Evolutionary conservation across 1,140 invertebrate species (phyloP).

Genomic region (Paralvinella palmiformis): DNA sequence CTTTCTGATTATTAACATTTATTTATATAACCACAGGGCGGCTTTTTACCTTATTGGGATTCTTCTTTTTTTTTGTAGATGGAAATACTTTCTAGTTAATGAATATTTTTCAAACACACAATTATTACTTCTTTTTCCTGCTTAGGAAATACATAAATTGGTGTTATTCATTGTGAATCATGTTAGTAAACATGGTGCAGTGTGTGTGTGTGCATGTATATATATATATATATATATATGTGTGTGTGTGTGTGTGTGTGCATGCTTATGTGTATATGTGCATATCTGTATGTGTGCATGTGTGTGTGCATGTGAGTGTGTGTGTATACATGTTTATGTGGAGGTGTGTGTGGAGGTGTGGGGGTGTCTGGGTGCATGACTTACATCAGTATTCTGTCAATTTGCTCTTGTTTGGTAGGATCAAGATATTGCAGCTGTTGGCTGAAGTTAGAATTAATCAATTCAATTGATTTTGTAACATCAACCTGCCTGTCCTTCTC

Average conservation of each 20-base stretch:
- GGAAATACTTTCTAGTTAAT: too few species aligned
- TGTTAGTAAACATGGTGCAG: too few species aligned
- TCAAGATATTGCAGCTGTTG: slow-evolving; percentile 28
- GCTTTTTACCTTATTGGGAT: too few species aligned
- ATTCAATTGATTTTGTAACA: slow-evolving; percentile 31
- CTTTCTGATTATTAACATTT: too few species aligned
- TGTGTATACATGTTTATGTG: not conserved
- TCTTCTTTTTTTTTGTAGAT: too few species aligned
- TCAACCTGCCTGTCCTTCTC: slow-evolving; percentile 27
- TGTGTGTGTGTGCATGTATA: not conserved
- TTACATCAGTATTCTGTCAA: not conserved
- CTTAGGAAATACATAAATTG: too few species aligned
- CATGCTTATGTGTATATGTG: not conserved
- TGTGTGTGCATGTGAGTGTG: too few species aligned
- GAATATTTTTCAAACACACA: too few species aligned
- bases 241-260: not conserved
- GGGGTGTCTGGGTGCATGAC: not conserved
- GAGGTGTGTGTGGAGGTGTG: not conserved
- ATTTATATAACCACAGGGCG: too few species aligned
- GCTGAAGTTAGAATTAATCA: slow-evolving; percentile 29
- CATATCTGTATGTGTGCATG: too few species aligned
- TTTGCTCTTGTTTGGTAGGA: slow-evolving; percentile 26
- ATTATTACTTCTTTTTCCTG: too few species aligned
- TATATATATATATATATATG: not conserved
- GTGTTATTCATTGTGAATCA: too few species aligned